A percentile compares a stretch with the other conserved stretches of the same genome.
Evolutionary conservation across 2,888 invertebrate genomes (phyloP).

Genomic region (Argyresthia albistria): DNA sequence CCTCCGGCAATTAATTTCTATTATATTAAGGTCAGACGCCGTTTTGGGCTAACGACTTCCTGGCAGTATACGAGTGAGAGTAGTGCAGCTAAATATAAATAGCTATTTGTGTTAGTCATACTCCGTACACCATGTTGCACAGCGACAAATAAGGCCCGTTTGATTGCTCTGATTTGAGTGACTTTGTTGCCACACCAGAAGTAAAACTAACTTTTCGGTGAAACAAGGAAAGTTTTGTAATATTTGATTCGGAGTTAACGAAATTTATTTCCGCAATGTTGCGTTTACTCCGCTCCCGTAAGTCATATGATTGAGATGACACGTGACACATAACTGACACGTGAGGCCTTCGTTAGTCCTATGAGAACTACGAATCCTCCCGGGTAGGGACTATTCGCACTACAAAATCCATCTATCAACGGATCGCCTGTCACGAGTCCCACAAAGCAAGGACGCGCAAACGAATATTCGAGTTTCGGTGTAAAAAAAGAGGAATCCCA

Average conservation of each 20-base stretch:
- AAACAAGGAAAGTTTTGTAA: too few relatives aligned
- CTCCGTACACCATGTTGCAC: conserved; percentile 11
- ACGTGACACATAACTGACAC: too few relatives aligned
- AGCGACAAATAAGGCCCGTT: conserved; percentile 19
- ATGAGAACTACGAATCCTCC: too few relatives aligned
- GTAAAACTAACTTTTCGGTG: too few relatives aligned
- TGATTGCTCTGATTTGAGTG: too few relatives aligned
- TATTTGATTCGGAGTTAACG: too few relatives aligned
- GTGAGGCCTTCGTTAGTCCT: too few relatives aligned
- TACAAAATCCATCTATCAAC: background rate
- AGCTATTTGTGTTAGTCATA: conserved; percentile 24
- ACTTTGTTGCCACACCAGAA: too few relatives aligned
- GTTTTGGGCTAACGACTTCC: conserved; percentile 42
- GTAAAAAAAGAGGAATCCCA: conserved; percentile 11
- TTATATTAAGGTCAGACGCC: conserved; percentile 39
- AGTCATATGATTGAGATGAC: too few relatives aligned
- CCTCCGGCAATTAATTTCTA: conserved; percentile 29
- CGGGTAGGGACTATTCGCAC: too few relatives aligned
- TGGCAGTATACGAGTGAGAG: conserved; percentile 27
- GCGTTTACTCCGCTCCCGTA: too few relatives aligned
- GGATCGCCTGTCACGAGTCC: background rate
- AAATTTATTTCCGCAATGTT: too few relatives aligned
- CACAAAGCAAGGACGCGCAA: background rate
- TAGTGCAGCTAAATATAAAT: conserved; percentile 36
- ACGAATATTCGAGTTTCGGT: background rate